phyloP scores from a whole-genome alignment of 2,888 invertebrate genomes.

The Acheta domesticus region DNA sequence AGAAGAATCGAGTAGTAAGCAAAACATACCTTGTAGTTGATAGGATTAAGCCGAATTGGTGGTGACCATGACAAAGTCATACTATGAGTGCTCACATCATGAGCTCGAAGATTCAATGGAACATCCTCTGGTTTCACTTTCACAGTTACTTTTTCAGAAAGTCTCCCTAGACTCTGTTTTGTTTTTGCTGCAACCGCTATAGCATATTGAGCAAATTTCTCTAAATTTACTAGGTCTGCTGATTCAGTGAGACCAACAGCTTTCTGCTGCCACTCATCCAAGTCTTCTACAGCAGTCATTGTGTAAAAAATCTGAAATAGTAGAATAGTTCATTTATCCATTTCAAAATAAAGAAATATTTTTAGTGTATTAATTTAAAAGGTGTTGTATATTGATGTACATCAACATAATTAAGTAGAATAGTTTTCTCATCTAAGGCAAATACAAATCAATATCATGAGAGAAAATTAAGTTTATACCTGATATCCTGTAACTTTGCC shows the following conservation, averaged over 20 bases:
- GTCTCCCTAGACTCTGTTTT: slow-evolving; percentile 73
- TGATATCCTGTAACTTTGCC: slow-evolving; percentile 81
- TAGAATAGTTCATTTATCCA: not conserved
- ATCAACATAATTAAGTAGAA: no score
- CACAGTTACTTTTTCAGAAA: slow-evolving; percentile 85
- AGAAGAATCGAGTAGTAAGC: not conserved
- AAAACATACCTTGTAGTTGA: slow-evolving; percentile 65
- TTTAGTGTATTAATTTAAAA: not conserved
- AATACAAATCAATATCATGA: no score
- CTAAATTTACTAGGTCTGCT: slow-evolving; percentile 82
- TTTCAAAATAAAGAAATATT: slow-evolving; percentile 20
- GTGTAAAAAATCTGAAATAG: slow-evolving; percentile 72
- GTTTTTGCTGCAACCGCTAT: slow-evolving; percentile 85
- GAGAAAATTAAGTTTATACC: slow-evolving; percentile 37
- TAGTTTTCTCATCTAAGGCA: no score
- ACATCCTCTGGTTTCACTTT: slow-evolving; percentile 92
- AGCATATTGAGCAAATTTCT: slow-evolving; percentile 87
- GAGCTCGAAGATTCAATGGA: slow-evolving; percentile 80
- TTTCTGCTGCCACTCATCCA: slow-evolving; percentile 88
- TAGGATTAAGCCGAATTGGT: slow-evolving; percentile 82
- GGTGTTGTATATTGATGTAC: not conserved
- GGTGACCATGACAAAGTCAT: slow-evolving; percentile 90
- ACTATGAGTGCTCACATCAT: slow-evolving; percentile 88
- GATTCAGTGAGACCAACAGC: slow-evolving; percentile 82
- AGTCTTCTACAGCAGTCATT: slow-evolving; percentile 87